phyloP scores from a whole-genome alignment of 2,888 invertebrate genomes.

The Stratiomys singularior region DNA sequence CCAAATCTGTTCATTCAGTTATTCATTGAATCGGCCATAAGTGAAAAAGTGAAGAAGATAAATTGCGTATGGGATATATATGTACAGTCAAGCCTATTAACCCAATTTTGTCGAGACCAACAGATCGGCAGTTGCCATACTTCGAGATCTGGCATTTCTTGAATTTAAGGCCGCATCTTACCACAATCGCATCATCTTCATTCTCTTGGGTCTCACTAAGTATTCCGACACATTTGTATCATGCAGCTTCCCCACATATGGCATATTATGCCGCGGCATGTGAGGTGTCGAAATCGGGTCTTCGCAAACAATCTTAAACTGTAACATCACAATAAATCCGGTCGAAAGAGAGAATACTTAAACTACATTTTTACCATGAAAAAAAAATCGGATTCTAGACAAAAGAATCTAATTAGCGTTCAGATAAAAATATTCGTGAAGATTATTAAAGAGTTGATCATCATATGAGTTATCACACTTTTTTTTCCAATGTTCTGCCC shows the following conservation, averaged over 20 bases:
- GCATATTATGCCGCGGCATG: neutral
- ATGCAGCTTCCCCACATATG: no score
- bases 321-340: constrained; percentile 9
- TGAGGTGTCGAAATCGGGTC: constrained; percentile 14
- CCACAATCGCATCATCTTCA: neutral
- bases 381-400: constrained; percentile 18
- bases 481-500: no score
- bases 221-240: neutral
- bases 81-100: constrained; percentile 49
- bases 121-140: neutral
- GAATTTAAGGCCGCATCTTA: neutral
- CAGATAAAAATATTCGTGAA: neutral
- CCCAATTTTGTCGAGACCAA: constrained; percentile 39
- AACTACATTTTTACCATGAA: neutral
- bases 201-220: neutral
- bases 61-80: constrained; percentile 26
- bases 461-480: no score
- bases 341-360: constrained; percentile 2
- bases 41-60: constrained; percentile 39
- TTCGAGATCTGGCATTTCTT: no score
- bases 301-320: constrained; percentile 5
- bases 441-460: neutral
- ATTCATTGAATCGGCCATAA: constrained; percentile 33
- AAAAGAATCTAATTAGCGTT: constrained; percentile 30
- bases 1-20: constrained; percentile 21